These are phyloP conservation scores for Fopius arisanus DNA, from an alignment of 1,140 invertebrate genomes.

Conservation along the genomic window DNA sequence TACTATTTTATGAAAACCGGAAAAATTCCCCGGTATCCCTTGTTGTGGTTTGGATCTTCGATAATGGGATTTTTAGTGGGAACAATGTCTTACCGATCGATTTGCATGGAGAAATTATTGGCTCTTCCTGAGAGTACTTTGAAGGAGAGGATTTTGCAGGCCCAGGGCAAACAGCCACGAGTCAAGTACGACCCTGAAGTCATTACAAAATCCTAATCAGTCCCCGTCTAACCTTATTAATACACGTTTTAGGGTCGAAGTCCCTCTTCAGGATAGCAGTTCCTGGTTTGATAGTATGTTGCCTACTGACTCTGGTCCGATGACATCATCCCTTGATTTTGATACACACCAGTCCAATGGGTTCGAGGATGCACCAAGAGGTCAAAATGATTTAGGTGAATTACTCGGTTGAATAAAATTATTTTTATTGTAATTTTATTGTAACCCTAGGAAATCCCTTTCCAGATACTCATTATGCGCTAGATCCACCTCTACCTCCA, in stretches of 20 bases:
- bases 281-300: not conserved
- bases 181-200: slow-evolving; percentile 10
- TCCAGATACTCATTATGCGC: slow-evolving; percentile 11
- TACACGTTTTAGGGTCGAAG: not conserved
- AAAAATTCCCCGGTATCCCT: slow-evolving; percentile 51
- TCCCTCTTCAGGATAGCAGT: not conserved
- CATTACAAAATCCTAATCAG: not conserved
- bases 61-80: slow-evolving; percentile 78
- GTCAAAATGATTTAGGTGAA: slow-evolving; percentile 5
- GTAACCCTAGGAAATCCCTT: not conserved
- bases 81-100: slow-evolving; percentile 77
- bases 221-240: not conserved
- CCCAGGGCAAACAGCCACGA: slow-evolving; percentile 3
- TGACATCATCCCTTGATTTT: slow-evolving; percentile 15
- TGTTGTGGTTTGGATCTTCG: slow-evolving; percentile 62
- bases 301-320: not conserved
- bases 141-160: slow-evolving; percentile 58
- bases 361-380: not conserved
- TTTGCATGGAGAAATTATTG: slow-evolving; percentile 80
- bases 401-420: no score
- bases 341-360: slow-evolving; percentile 19
- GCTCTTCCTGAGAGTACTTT: slow-evolving; percentile 71
- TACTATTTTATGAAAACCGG: slow-evolving; percentile 72
- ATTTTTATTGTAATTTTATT: no score
- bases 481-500: slow-evolving; percentile 20